Evolutionary conservation across 2,888 invertebrate species (phyloP), one percentile per base, ranked within the genome.

Genomic region (Meteorus colon): DNA sequence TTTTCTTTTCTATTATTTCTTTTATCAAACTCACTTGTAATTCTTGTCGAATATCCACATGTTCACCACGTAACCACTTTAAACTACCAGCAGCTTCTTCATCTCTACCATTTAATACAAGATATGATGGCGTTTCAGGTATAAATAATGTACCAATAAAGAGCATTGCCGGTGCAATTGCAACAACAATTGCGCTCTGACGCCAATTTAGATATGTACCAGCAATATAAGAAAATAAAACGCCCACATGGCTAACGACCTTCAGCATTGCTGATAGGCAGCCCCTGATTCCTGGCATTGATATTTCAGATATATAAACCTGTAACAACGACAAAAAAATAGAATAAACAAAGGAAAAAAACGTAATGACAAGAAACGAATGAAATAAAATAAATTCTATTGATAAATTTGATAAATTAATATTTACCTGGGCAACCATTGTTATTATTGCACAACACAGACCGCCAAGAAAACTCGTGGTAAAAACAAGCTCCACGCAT

Each of bases 221-320:
- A 37, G 96, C 93, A 74, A 94, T 93, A 90, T 96, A 97, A 71
- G 95, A 95, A 85, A 95, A 93, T 45, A 97, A 91, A 16, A 97
- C 95, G 37, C 97, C 97, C 45, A 96, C 92, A 87, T 96, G 96
- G 24, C 96, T 95, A 79, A 95, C 94, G 80, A 97, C 93, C 90
- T 97, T 97, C 79, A 96, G 92, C 77, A 96, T 93, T 5, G 96
- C 95, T 86, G 96, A 96, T 75, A 97, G 91, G 82, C 96, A 95
- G 34, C 97, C 97, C 37, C 97, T 92, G 80, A 96, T 94, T 78
- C 95, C 94, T 1, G 96, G 95, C 29, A 96, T 94, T 34, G 97
- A 95, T 85, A 97, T 96, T 91, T 98, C 97, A 86, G 96, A 96
- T 85, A 97, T 95, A 91, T 97, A 98, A 27, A 97, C 96, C 94